Evolutionary conservation across 37 sponge, comb jelly and placozoan genomes (phyloP), one percentile per base, ranked within the genome.

Genomic region (Ephydatia muelleri): DNA sequence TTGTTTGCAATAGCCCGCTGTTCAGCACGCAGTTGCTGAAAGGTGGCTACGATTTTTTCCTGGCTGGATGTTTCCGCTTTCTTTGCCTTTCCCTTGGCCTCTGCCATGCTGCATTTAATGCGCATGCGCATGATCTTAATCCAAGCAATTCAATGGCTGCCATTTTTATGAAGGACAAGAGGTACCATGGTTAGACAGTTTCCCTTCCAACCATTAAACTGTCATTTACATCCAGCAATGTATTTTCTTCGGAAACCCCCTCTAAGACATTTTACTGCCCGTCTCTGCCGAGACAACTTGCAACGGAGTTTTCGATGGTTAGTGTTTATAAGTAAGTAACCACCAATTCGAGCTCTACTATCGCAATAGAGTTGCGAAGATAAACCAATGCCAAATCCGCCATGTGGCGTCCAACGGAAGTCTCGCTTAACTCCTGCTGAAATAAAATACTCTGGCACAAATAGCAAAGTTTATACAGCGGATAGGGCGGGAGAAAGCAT

Each of bases 1-100:
- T 98, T 98, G 47, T 39, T 76, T 34, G 88, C 93, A 5, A 98
- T 74, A 40, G 88, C 78, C 80, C 94, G 65, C 83, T 98, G 99
- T 72, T 98, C 99, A 49, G 70, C 68, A 6, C 97, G 40, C 36
- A 97, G 29, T 64, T 92, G 90, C 81, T 97, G 94, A 72, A 97
- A 97, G 67, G 84, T 89, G 2, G 70, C 76, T 4, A 92, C 38
- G 25, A 91, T 82, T 64, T 90, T 79, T 68, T 94, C 91, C 66
- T 83, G 79, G 73, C 22, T 87, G 39, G 66, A 68, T 11, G 39
- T 22, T 9, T 90, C 82, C 3, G 65, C 81, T 31, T 83, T 81
- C 65, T 31, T 68, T 5, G n/a, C 77, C 38, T 86, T 86, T 3
- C 68, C 65, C 31, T 25, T 31, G 13, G 65, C 72, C 23, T 72